Evolutionary conservation across 2,888 invertebrate species (phyloP).

Genomic region (Deilephila elpenor): DNA sequence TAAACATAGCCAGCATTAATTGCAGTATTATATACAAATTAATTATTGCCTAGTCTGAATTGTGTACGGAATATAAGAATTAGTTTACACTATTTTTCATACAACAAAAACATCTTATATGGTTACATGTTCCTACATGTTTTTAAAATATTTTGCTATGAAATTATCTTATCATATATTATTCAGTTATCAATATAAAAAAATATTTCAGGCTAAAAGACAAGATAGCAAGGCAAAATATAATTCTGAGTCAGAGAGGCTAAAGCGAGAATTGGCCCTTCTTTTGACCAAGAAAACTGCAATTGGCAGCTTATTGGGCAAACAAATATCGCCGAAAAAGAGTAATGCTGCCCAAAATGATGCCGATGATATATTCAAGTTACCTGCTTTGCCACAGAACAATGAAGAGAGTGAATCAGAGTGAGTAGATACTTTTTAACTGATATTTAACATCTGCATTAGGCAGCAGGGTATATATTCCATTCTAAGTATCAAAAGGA

Average conservation of each 20-base stretch:
- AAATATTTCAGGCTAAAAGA: conserved; percentile 87
- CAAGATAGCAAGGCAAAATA: conserved; percentile 89
- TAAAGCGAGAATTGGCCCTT: conserved; percentile 89
- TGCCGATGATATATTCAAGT: conserved; percentile 87
- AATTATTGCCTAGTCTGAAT: too few species aligned
- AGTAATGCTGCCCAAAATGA: conserved; percentile 48
- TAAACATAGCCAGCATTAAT: too few species aligned
- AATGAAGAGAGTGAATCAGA: conserved; percentile 76
- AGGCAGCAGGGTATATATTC: neutral
- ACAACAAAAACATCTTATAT: too few species aligned
- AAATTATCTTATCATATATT: neutral
- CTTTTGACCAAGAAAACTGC: conserved; percentile 92
- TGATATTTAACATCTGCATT: neutral
- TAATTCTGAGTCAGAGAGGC: conserved; percentile 88
- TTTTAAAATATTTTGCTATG: neutral
- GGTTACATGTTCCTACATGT: neutral
- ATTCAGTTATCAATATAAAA: neutral
- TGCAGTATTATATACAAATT: too few species aligned
- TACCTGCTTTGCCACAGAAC: conserved; percentile 81
- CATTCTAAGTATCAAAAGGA: neutral
- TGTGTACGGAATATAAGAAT: too few species aligned
- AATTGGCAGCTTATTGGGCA: conserved; percentile 87
- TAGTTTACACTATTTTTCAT: too few species aligned
- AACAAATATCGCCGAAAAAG: conserved; percentile 80
- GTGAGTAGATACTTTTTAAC: conserved; percentile 56